A percentile compares a stretch with the other conserved stretches of the same genome.
phyloP scores from a whole-genome alignment of 2,888 invertebrate species.

The Neoaliturus tenellus region DNA sequence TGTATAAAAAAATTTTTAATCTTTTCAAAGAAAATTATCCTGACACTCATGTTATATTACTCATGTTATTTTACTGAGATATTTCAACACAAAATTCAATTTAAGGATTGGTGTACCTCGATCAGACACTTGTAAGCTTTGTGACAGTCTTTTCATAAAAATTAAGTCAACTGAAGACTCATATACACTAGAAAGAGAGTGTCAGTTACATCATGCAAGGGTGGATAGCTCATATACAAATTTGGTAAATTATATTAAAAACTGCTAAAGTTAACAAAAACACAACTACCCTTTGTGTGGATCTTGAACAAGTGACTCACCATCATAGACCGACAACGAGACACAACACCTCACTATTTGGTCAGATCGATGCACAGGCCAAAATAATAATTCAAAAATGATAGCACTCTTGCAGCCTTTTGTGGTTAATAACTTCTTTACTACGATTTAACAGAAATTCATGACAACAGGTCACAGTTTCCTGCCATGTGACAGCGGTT shows the following conservation, averaged over 20 bases:
- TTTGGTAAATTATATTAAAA: conserved; percentile 31
- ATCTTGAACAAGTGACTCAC: conserved; percentile 52
- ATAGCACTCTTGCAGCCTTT: conserved; percentile 54
- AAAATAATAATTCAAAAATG: conserved; percentile 65
- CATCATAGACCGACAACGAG: neutral
- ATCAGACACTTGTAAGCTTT: conserved; percentile 55
- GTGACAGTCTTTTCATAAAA: conserved; percentile 48
- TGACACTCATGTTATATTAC: conserved; percentile 5
- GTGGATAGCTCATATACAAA: conserved; percentile 50
- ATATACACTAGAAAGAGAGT: conserved; percentile 27
- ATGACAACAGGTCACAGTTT: conserved; percentile 63
- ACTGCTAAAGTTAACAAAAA: neutral
- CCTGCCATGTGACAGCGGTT: conserved; percentile 64
- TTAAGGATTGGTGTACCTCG: conserved; percentile 58
- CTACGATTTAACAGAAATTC: conserved; percentile 65
- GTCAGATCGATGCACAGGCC: conserved; percentile 65
- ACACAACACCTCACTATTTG: conserved; percentile 46
- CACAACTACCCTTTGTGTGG: conserved; percentile 50
- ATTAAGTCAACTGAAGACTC: conserved; percentile 35
- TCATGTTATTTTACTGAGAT: conserved; percentile 48
- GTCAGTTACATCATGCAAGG: conserved; percentile 15
- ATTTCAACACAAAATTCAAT: conserved; percentile 57
- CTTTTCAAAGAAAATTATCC: conserved; percentile 57
- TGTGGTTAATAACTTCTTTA: conserved; percentile 61
- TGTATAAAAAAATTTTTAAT: conserved; percentile 53